phyloP scores from a whole-genome alignment of 1,140 invertebrate species.

The Tribolium madens region DNA sequence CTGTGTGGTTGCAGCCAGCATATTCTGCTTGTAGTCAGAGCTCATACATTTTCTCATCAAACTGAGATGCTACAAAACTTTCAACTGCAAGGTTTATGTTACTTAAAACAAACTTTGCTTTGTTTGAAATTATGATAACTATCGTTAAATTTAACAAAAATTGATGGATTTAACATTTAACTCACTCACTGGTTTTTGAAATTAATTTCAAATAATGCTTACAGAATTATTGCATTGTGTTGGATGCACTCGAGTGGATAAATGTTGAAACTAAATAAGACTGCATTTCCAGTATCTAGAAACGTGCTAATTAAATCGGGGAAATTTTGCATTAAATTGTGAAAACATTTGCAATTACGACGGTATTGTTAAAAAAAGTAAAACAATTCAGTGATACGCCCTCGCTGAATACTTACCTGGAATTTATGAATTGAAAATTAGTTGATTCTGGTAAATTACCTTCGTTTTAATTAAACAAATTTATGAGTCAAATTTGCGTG shows the following conservation, averaged over 20 bases:
- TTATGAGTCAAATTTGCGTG: slow-evolving; percentile 11
- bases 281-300: too few relatives aligned
- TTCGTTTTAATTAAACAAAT: slow-evolving; percentile 19
- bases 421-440: slow-evolving; percentile 23
- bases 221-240: too few relatives aligned
- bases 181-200: too few relatives aligned
- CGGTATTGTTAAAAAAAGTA: neutral
- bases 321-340: neutral
- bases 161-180: neutral
- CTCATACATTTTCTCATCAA: neutral
- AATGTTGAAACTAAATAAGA: too few relatives aligned
- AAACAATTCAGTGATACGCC: neutral
- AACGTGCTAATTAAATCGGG: too few relatives aligned
- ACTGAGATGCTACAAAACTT: neutral
- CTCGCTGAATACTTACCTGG: neutral
- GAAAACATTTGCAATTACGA: neutral
- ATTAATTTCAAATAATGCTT: too few relatives aligned
- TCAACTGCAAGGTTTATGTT: neutral
- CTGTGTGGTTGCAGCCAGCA: too few relatives aligned
- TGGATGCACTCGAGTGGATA: too few relatives aligned
- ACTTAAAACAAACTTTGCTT: neutral
- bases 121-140: neutral
- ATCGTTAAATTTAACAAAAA: neutral
- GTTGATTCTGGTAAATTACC: neutral
- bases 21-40: too few relatives aligned